Evolutionary conservation across 1,140 invertebrate genomes (phyloP), one percentile per base, ranked within the genome.

Genomic region (Melitaea cinxia): DNA sequence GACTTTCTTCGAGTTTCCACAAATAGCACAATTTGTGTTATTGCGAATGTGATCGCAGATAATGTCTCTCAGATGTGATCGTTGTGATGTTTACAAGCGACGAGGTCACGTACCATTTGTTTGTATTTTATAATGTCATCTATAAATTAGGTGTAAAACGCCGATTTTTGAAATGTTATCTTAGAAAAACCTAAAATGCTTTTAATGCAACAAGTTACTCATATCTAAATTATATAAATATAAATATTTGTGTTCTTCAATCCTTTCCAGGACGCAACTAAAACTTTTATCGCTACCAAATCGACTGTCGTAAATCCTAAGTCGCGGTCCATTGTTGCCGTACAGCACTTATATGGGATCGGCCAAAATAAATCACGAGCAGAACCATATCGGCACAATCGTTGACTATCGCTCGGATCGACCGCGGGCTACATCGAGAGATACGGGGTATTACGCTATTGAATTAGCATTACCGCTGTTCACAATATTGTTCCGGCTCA

Each of bases 291-390:
- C 87, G 80, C 77, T 80, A 80, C 83, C 71, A 86, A 87, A 87
- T 88, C 85, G 84, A 80, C 68, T 82, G 77, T 85, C 81, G 85
- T 88, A 88, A 88, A 88, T 88, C 83, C 67, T 69, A 72, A 76
- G 65, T 73, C 72, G 72, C 59, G 75, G 72, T 55, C 87, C 83
- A 88, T 88, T 89, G 84, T 87, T 87, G 80, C 77, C 59, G 77
- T 81, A 79, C 76, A 72, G 77, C 75, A 77, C 86, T 88, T 88
- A 88, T 88, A 88, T 88, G 87, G 85, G 75, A 83, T 79, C 79
- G 85, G 77, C 82, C 80, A 77, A 88, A 89, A 89, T 89, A 89
- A 88, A 89, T 89, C 87, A 89, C 87, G 87, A 88, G 73, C 75
- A 75, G 70, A 83, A 82, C 87, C 87, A 87, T 89, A 89, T 89